A percentile compares a stretch with the other conserved stretches of the same genome.
Conservation (phyloP, 2,113 vertebrate genomes). For the Pithys albifrons region DNA sequence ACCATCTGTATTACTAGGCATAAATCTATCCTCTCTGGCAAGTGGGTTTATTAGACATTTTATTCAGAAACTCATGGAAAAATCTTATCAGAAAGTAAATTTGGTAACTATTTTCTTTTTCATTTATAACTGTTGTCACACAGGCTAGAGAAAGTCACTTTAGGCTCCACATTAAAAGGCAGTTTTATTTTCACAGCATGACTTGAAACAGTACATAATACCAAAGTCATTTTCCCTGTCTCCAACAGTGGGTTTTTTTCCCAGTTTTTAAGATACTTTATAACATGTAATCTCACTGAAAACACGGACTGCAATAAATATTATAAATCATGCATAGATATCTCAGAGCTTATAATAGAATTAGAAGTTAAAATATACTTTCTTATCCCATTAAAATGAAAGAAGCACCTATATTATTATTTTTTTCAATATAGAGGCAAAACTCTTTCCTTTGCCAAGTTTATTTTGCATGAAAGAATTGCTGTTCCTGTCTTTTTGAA, state of each 20-base stretch:
- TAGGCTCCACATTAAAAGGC: not conserved
- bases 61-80: not conserved
- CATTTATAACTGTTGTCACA: not conserved
- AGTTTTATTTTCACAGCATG: constrained; percentile 15
- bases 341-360: not conserved
- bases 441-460: not conserved
- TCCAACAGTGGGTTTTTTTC: not conserved
- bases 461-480: not conserved
- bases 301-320: not conserved
- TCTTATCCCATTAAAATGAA: constrained; percentile 13
- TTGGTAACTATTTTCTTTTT: not conserved
- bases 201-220: not conserved
- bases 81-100: constrained; percentile 17
- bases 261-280: not conserved
- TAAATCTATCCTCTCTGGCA: not conserved
- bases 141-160: not conserved
- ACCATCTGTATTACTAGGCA: not conserved
- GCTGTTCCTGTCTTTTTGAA: not conserved
- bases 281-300: not conserved
- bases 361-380: not conserved
- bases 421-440: not conserved
- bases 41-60: not conserved
- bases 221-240: not conserved
- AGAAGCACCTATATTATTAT: not conserved
- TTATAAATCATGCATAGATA: not conserved